Evolutionary conservation across 2,888 invertebrate species (phyloP), one percentile per base, ranked within the genome.

Genomic region (Byasa hedistus): DNA sequence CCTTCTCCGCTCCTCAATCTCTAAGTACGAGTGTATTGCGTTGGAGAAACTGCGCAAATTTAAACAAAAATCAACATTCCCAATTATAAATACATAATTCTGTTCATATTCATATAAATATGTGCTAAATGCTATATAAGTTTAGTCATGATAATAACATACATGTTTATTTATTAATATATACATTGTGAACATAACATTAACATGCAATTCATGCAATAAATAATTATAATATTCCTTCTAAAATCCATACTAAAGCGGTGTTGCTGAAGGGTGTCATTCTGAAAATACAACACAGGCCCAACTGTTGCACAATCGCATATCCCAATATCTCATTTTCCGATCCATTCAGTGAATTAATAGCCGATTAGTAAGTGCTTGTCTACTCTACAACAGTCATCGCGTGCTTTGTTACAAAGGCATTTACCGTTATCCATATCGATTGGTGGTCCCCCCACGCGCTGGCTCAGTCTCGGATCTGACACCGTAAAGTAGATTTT

Each of bases 401-500:
- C 80, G 88, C 89, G 90, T 91, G 91, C 88, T 82, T 83, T 81
- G 79, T 89, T 89, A 89, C 77, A 87, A 85, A 89, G 89, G 89
- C 88, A 73, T 82, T 87, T 94, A 97, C 97, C 97, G 93, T 96
- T 97, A 91, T 97, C 96, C 92, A 96, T 94, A 92, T 97, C 97
- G 90, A 97, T 93, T 69, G 97, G 97, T 73, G 97, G 97, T 80
- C 94, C 94, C 85, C 96, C 95, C 88, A 96, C 95, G 74, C 93
- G 93, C 80, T 93, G 93, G 81, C 94, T 94, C 78, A 91, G 84
- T 81, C 96, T 93, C 73, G 96, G 95, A 85, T 96, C 96, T 75
- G 95, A 95, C 78, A 96, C 95, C 77, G 96, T 98, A 93, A 98
- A 98, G 94, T 98, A 98, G 83, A 98, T 95, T 86, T 98, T 97